phyloP scores from a whole-genome alignment of 2,888 invertebrate genomes.

The Clanis bilineata region DNA sequence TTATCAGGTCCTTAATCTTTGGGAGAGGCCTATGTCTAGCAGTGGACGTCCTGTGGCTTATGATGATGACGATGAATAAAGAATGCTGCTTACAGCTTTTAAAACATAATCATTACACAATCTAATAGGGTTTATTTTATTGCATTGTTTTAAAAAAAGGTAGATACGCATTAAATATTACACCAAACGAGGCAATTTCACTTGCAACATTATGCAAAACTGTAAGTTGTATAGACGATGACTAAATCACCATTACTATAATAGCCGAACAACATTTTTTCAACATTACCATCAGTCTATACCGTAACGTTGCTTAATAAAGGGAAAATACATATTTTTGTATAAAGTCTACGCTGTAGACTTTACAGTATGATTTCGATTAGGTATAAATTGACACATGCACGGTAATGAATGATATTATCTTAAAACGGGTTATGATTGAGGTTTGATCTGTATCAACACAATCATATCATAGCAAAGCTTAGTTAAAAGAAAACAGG shows the following conservation, averaged over 20 bases:
- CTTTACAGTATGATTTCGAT: neutral
- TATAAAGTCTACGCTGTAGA: too few species aligned
- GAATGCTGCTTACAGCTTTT: neutral
- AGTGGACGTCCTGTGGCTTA: too few species aligned
- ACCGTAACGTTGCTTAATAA: neutral
- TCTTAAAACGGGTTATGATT: neutral
- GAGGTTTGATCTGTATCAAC: neutral
- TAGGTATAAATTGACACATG: neutral
- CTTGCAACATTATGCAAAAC: neutral
- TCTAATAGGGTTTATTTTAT: neutral
- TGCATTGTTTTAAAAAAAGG: neutral
- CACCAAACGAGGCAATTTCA: neutral
- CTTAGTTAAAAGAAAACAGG: neutral
- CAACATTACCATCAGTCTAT: neutral
- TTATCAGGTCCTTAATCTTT: too few species aligned
- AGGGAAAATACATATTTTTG: neutral
- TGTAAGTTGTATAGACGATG: neutral
- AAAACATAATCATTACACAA: neutral
- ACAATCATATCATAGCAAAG: too few species aligned
- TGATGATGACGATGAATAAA: too few species aligned
- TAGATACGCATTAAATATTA: neutral
- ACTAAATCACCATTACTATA: slow-evolving; percentile 1
- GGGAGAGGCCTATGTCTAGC: too few species aligned
- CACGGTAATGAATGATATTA: neutral
- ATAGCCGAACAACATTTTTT: neutral